Evolutionary conservation across 2,113 vertebrate genomes (phyloP).

Genomic region (Psammodynastes pulverulentus): DNA sequence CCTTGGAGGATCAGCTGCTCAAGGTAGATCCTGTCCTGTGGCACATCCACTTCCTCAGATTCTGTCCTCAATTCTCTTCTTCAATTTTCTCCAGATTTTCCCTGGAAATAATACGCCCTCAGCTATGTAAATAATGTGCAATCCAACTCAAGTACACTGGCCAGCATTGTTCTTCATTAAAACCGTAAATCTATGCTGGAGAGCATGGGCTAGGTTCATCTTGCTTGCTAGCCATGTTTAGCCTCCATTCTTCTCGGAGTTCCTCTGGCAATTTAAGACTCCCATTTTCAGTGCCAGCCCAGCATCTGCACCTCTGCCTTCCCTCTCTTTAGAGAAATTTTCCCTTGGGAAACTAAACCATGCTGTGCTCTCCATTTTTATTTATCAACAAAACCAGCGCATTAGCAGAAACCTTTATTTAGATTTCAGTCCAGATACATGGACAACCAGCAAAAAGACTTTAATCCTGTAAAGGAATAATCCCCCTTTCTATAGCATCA

Average conservation of each 20-base stretch:
- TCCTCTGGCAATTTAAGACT: background rate
- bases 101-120: background rate
- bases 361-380: background rate
- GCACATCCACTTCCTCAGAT: background rate
- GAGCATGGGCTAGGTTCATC: background rate
- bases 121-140: background rate
- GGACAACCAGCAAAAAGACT: background rate
- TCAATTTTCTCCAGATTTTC: background rate
- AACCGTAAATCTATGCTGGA: background rate
- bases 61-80: background rate
- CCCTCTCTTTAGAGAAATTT: background rate
- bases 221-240: background rate
- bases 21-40: background rate
- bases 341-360: background rate
- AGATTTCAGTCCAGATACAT: background rate
- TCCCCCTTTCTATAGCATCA: background rate
- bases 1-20: background rate
- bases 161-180: background rate
- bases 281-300: background rate
- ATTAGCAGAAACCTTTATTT: background rate
- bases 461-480: background rate
- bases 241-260: background rate
- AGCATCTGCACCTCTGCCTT: background rate
- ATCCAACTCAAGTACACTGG: background rate
- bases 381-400: background rate